phyloP scores from a whole-genome alignment of 2,888 invertebrate genomes.

The Drosophila dives region DNA sequence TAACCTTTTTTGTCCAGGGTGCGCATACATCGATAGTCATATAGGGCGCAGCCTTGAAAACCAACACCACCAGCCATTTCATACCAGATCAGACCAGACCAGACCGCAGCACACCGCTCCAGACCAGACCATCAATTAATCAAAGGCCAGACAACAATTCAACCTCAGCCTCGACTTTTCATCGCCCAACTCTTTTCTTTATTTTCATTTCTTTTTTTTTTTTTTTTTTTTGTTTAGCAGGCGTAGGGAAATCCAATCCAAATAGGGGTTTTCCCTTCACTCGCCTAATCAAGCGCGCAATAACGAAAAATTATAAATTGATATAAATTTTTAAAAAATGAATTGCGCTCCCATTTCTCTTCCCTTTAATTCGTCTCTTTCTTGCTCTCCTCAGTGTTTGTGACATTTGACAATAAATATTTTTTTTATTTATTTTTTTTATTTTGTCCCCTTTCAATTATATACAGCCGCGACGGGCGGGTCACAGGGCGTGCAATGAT shows the following conservation, averaged over 20 bases:
- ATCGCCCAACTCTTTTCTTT: constrained; percentile 65
- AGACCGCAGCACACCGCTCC: constrained; percentile 1
- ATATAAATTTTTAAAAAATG: constrained; percentile 76
- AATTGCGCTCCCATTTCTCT: constrained; percentile 57
- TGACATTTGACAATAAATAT: constrained; percentile 76
- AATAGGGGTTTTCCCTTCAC: constrained; percentile 51
- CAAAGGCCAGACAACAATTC: constrained; percentile 54
- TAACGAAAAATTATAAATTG: constrained; percentile 75
- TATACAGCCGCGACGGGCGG: constrained; percentile 36
- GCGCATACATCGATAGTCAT: constrained; percentile 41
- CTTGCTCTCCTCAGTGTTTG: constrained; percentile 48
- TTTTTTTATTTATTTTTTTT: constrained; percentile 51
- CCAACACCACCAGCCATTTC: constrained; percentile 22
- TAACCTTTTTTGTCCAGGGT: constrained; percentile 30
- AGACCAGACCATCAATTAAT: constrained; percentile 62
- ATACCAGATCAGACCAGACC: constrained; percentile 21
- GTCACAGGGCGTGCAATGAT: constrained; percentile 67
- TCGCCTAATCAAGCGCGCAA: constrained; percentile 70
- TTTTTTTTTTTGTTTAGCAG: constrained; percentile 1
- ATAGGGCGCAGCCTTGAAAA: constrained; percentile 62
- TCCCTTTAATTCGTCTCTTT: constrained; percentile 14
- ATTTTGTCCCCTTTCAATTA: constrained; percentile 49
- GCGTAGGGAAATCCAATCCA: constrained; percentile 43
- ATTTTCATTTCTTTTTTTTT: not conserved
- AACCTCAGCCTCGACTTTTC: constrained; percentile 38